Evolutionary conservation across 2,797 vertebrate genomes (phyloP), one percentile per base, ranked within the genome.

Genomic region (Delichon dasypus): DNA sequence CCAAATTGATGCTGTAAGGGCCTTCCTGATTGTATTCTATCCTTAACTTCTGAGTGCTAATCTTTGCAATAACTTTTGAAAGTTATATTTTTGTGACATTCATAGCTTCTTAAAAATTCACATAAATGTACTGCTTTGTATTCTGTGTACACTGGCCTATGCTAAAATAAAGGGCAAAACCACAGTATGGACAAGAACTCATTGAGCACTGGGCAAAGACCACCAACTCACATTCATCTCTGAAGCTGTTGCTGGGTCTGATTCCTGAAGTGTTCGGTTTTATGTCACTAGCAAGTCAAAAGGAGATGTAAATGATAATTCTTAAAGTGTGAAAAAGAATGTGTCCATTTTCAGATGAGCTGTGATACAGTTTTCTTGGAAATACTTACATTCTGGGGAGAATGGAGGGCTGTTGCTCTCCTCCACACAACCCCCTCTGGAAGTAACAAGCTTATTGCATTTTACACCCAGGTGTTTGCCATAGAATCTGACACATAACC

Each of bases 391-490:
- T 90, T 90, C 29, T 66, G 8, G 40, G 62, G 73, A 91, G 80
- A 91, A 90, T 4, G 11, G 44, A 91, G 32, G 32, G 34, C 45
- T 91, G 60, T 36, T 93, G 76, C 93, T 83, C 85, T 54, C 67
- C 88, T 95, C 85, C 78, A 81, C 3, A 2, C 90, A 96, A 71
- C 45, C 95, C 95, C 94, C 93, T 93, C 90, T 97, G 96, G 93
- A 97, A 97, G 95, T 96, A 96, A 97, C 95, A 94, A 96, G 92
- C 96, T 84, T 92, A 97, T 96, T 96, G 66, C 87, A 84, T 97
- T 98, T 98, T 97, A 97, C 97, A 96, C 97, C 97, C 98, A 98
- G 97, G 98, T 98, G 97, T 98, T 98, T 98, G 97, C 97, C 93
- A 97, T 98, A 97, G 97, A 98, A 96, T 97, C 95, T 97, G 98